These are phyloP conservation scores for Apotomis betuletana DNA, from an alignment of 2,888 invertebrate species.

Conservation along the genomic window DNA sequence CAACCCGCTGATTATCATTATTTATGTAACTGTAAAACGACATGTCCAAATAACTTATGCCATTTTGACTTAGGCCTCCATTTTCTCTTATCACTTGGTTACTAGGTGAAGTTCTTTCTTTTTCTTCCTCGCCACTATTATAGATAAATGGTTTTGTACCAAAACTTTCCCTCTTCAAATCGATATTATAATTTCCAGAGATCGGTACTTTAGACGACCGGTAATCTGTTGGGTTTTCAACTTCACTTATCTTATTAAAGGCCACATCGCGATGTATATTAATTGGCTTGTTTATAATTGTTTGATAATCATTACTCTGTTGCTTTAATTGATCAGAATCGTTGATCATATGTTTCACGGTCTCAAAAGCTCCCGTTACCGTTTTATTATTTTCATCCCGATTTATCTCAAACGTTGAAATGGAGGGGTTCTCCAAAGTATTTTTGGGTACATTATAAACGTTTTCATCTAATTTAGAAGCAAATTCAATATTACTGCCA, in stretches of 20 bases:
- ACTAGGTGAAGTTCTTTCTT: neutral
- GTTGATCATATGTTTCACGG: neutral
- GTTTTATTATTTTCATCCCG: neutral
- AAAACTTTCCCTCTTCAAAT: neutral
- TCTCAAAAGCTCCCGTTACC: too few species aligned
- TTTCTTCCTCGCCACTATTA: neutral
- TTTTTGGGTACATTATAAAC: neutral
- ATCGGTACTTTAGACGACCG: neutral
- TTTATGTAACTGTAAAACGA: slow-evolving; percentile 60
- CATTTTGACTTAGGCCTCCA: slow-evolving; percentile 34
- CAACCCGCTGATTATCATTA: slow-evolving; percentile 55
- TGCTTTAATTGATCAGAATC: neutral
- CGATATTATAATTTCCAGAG: neutral
- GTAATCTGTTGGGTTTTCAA: slow-evolving; percentile 6
- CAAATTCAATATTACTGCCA: neutral
- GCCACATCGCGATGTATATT: neutral
- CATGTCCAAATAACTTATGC: slow-evolving; percentile 51
- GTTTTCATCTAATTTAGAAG: neutral
- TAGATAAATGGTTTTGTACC: neutral
- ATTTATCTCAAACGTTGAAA: neutral
- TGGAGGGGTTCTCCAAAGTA: neutral
- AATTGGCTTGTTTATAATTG: neutral
- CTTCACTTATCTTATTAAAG: neutral
- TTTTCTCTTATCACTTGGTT: neutral
- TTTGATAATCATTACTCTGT: neutral